These are phyloP conservation scores for Cyanoderma ruficeps DNA, from an alignment of 2,113 vertebrate species.

Conservation along the genomic window DNA sequence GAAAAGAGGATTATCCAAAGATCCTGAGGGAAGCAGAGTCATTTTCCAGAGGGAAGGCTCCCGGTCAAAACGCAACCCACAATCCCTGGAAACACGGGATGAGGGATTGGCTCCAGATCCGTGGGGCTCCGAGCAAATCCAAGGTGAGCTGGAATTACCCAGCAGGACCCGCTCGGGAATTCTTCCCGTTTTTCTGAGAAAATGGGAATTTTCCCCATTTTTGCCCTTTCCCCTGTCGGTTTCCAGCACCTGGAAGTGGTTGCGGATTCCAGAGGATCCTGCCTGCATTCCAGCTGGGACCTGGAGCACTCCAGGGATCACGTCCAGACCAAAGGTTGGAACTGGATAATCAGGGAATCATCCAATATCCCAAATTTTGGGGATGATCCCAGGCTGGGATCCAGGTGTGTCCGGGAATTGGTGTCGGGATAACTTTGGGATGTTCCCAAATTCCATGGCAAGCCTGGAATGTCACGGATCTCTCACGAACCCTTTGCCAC, in stretches of 20 bases:
- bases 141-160: not conserved
- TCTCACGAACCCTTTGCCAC: too few relatives aligned
- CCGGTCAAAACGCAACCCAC: accelerated
- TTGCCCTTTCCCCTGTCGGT: not conserved
- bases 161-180: accelerated
- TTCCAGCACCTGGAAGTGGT: not conserved
- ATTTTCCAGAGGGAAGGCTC: not conserved
- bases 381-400: not conserved
- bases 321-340: not conserved
- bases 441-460: not conserved
- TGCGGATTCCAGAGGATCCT: not conserved
- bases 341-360: not conserved
- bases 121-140: not conserved
- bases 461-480: not conserved
- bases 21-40: accelerated
- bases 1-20: not conserved
- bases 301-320: not conserved
- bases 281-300: not conserved
- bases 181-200: not conserved
- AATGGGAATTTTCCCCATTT: too few relatives aligned
- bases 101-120: not conserved
- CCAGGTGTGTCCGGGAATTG: accelerated
- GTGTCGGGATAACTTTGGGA: not conserved
- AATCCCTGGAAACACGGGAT: not conserved
- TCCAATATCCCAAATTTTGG: not conserved